These are phyloP conservation scores for Setipinna tenuifilis DNA, from an alignment of 2,797 vertebrate species.

Conservation along the genomic window DNA sequence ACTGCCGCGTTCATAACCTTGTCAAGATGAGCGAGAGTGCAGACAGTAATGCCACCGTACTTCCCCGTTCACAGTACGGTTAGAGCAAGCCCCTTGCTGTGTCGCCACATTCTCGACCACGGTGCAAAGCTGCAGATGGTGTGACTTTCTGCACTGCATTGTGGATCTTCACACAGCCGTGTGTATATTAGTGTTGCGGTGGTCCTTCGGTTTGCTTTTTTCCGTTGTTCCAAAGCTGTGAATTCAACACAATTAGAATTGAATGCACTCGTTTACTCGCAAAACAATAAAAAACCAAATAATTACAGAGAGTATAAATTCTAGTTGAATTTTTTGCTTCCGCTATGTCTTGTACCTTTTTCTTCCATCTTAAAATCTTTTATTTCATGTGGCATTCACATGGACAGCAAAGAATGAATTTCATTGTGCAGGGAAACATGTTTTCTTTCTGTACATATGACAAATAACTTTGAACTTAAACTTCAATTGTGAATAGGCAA, in stretches of 20 bases:
- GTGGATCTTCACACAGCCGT: background rate
- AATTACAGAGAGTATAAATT: no score
- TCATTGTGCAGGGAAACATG: no score
- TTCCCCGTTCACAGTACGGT: background rate
- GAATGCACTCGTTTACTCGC: no score
- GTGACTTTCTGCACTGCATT: background rate
- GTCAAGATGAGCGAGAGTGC: background rate
- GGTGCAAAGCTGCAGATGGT: background rate
- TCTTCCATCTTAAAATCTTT: no score
- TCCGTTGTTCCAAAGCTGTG: background rate
- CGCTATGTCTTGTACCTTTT: no score
- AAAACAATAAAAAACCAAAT: no score
- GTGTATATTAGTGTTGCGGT: background rate
- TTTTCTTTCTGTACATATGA: no score
- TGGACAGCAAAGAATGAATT: no score
- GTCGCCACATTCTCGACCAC: constrained; percentile 1
- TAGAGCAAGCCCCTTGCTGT: background rate
- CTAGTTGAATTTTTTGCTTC: no score
- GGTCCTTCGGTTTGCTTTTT: background rate
- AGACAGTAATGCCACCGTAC: background rate
- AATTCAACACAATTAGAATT: background rate
- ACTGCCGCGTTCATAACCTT: background rate
- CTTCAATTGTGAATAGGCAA: no score
- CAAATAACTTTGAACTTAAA: no score
- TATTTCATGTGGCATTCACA: no score